A percentile compares a stretch with the other conserved stretches of the same genome.
Evolutionary conservation across 1,140 invertebrate species (phyloP).

Genomic region (Drosophila micromelanica): DNA sequence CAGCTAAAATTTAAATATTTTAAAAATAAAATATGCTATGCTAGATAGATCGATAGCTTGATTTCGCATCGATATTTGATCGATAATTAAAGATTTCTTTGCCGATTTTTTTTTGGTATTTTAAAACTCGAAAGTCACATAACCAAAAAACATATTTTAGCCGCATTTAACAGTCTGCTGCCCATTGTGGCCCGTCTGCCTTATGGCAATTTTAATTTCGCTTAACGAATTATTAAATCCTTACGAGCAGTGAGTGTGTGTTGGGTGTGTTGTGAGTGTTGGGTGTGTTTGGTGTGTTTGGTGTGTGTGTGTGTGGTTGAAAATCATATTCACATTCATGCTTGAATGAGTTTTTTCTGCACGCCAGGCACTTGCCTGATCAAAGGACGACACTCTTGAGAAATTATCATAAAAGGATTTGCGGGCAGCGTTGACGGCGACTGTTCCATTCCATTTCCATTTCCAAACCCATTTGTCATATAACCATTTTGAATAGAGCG

Average conservation of each 20-base stretch:
- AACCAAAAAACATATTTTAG: background rate
- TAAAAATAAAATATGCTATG: no score
- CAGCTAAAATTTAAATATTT: no score
- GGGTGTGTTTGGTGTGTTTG: constrained; percentile 29
- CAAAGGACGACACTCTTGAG: constrained; percentile 84
- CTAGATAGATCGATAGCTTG: no score
- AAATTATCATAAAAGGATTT: constrained; percentile 84
- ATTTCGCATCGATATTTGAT: no score
- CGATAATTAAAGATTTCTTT: no score
- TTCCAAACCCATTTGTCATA: constrained; percentile 18
- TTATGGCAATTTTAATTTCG: constrained; percentile 76
- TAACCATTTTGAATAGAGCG: constrained; percentile 68
- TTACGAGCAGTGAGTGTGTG: constrained; percentile 45
- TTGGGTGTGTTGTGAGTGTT: constrained; percentile 22
- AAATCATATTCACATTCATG: constrained; percentile 81
- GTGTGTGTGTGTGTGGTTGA: constrained; percentile 60
- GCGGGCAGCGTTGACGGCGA: constrained; percentile 46
- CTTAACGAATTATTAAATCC: constrained; percentile 81
- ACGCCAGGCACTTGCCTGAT: constrained; percentile 77
- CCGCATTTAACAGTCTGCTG: background rate
- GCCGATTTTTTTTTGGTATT: no score
- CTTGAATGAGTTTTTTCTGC: constrained; percentile 79
- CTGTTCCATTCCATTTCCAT: constrained; percentile 29
- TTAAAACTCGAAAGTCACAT: no score
- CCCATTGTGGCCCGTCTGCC: constrained; percentile 37